Percentiles rank a stretch among this genome's conserved stretches.
Conservation (phyloP, 2,113 vertebrate species). For the Thomomys bottae region DNA sequence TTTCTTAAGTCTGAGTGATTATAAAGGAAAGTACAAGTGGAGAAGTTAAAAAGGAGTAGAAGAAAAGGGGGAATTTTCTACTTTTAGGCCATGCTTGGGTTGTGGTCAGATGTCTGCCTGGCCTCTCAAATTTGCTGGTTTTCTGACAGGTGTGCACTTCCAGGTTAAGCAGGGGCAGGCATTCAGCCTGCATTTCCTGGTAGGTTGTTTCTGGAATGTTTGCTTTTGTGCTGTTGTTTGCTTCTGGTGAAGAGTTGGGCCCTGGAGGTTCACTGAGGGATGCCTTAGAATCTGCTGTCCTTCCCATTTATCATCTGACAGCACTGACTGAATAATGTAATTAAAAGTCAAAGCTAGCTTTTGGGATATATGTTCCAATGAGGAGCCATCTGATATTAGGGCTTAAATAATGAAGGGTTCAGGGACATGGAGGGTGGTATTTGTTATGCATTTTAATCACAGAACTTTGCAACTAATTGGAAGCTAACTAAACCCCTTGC, state of each 20-base stretch:
- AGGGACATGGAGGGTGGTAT: conserved; percentile 84
- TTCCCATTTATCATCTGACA: conserved; percentile 82
- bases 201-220: conserved; percentile 75
- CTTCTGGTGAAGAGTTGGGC: conserved; percentile 79
- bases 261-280: conserved; percentile 68
- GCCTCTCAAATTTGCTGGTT: conserved; percentile 54
- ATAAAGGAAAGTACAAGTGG: background rate
- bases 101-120: background rate
- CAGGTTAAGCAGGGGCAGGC: conserved; percentile 70
- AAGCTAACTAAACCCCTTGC: conserved; percentile 89
- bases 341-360: conserved; percentile 90
- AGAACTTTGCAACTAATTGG: conserved; percentile 90
- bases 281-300: conserved; percentile 78
- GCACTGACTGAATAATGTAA: conserved; percentile 84
- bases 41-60: background rate
- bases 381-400: conserved; percentile 89
- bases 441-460: conserved; percentile 90
- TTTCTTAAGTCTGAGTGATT: background rate
- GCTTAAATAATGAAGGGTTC: conserved; percentile 89
- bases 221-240: conserved; percentile 82
- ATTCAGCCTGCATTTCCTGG: conserved; percentile 72
- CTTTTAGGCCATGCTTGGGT: background rate
- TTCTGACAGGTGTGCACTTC: conserved; percentile 62
- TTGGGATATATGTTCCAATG: conserved; percentile 83
- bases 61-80: background rate